Evolutionary conservation across 2,888 invertebrate species (phyloP).

Genomic region (Perdita meconis): DNA sequence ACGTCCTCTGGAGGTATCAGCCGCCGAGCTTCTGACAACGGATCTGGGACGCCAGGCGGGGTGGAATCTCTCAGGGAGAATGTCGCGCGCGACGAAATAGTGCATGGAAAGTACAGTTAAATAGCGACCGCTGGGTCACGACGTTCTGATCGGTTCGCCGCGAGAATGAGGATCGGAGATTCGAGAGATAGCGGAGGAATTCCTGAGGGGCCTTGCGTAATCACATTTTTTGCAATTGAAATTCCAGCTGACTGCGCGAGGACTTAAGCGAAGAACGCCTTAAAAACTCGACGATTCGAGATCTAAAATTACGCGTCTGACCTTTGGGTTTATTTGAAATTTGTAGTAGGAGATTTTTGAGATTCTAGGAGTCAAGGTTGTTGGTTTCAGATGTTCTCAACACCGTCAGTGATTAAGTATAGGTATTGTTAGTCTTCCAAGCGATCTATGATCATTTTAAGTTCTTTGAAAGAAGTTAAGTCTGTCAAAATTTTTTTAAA

Average conservation of each 20-base stretch:
- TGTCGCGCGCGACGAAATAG: conserved; percentile 26
- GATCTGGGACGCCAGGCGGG: conserved; percentile 20
- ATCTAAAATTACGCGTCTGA: neutral
- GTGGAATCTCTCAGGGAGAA: neutral
- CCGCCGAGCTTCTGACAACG: conserved; percentile 1
- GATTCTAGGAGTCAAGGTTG: too few relatives aligned
- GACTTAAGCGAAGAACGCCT: neutral
- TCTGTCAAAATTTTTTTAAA: too few relatives aligned
- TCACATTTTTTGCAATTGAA: neutral
- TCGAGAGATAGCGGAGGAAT: conserved; percentile 24
- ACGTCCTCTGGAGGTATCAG: neutral
- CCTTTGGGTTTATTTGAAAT: neutral
- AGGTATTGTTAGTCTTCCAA: too few relatives aligned
- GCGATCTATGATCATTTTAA: too few relatives aligned
- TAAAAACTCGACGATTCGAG: neutral
- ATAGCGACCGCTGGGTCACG: conserved; percentile 10
- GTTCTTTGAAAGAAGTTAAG: too few relatives aligned
- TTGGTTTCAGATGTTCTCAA: too few relatives aligned
- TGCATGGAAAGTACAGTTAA: conserved; percentile 42
- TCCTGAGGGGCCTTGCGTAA: conserved; percentile 23
- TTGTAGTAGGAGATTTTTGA: too few relatives aligned
- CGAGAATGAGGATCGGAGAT: neutral
- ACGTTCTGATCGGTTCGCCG: conserved; percentile 1
- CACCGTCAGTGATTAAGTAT: too few relatives aligned
- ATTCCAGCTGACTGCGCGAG: conserved; percentile 10